A percentile compares a stretch with the other conserved stretches of the same genome.
Conservation (phyloP, 2,113 vertebrate genomes). For the Oncorhynchus gorbuscha region DNA sequence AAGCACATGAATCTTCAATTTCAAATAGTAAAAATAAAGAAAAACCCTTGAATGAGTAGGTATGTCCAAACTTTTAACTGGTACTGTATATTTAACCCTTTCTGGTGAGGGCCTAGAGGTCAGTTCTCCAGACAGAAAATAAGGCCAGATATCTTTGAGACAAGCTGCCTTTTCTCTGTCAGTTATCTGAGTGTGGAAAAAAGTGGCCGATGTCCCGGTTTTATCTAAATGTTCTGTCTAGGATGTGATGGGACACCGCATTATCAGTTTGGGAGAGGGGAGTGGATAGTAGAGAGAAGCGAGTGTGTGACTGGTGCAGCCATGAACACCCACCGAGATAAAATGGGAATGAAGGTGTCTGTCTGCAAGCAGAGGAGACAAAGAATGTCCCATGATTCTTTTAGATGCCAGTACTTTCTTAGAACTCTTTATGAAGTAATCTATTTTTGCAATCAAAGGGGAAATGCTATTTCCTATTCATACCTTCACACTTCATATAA, state of each 20-base stretch:
- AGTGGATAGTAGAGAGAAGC: conserved; percentile 35
- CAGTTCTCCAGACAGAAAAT: conserved; percentile 1
- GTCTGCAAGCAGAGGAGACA: conserved; percentile 39
- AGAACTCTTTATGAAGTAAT: conserved; percentile 27
- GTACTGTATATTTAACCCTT: too few relatives aligned
- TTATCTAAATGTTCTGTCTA: conserved; percentile 6
- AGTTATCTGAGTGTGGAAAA: conserved; percentile 9
- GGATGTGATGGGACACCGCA: not conserved
- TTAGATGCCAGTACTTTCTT: conserved; percentile 28
- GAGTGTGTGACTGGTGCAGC: conserved; percentile 49
- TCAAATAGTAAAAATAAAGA: not conserved
- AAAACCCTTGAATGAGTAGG: too few relatives aligned
- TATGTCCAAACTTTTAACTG: not conserved
- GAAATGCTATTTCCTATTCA: conserved; percentile 48
- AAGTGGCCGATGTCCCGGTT: not conserved
- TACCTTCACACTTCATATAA: not conserved
- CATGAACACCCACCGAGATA: conserved; percentile 63
- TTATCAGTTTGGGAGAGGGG: conserved; percentile 5
- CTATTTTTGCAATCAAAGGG: conserved; percentile 12
- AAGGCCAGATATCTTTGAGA: too few relatives aligned
- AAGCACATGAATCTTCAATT: too few relatives aligned
- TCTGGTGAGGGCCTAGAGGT: too few relatives aligned
- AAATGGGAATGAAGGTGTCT: conserved; percentile 42
- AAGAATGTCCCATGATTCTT: conserved; percentile 23
- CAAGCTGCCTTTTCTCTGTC: not conserved